A percentile compares a stretch with the other conserved stretches of the same genome.
Evolutionary conservation across 1,140 invertebrate species (phyloP).

Genomic region (Pomacea maculata): DNA sequence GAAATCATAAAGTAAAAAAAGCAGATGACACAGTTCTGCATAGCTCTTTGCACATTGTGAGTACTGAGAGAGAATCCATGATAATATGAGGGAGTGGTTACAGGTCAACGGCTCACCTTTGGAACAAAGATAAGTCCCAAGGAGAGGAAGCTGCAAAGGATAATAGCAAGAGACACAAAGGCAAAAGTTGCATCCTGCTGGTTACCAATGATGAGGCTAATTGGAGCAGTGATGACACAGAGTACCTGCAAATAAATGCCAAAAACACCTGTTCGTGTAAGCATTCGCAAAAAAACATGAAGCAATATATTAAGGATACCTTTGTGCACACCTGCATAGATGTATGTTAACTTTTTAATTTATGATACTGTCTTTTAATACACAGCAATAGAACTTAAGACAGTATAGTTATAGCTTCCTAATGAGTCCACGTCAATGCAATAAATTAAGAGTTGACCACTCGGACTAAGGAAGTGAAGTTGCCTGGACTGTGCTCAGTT

Average conservation of each 20-base stretch:
- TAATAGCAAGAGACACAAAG: constrained; percentile 93
- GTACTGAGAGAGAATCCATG: not conserved
- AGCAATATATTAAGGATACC: not conserved
- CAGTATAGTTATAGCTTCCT: not conserved
- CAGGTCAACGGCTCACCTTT: constrained; percentile 74
- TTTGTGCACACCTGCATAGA: not conserved
- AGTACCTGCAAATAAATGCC: constrained; percentile 71
- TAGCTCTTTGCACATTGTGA: not conserved
- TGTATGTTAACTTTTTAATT: not conserved
- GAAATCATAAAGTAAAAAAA: not conserved
- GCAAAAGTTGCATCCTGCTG: constrained; percentile 97
- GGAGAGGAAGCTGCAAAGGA: constrained; percentile 96
- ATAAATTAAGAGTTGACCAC: not conserved
- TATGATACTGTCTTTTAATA: not conserved
- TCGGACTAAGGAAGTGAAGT: no score
- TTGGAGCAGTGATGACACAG: constrained; percentile 95
- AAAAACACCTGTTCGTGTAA: not conserved
- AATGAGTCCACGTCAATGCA: not conserved
- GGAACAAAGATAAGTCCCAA: constrained; percentile 97
- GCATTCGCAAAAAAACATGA: not conserved
- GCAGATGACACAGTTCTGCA: not conserved
- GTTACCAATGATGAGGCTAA: constrained; percentile 94
- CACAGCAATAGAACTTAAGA: not conserved
- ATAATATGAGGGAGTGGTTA: no score
- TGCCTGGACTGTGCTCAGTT: no score